A percentile compares a stretch with the other conserved stretches of the same genome.
Conservation (phyloP, 2,113 vertebrate genomes). For the Herpetotheres cachinnans region DNA sequence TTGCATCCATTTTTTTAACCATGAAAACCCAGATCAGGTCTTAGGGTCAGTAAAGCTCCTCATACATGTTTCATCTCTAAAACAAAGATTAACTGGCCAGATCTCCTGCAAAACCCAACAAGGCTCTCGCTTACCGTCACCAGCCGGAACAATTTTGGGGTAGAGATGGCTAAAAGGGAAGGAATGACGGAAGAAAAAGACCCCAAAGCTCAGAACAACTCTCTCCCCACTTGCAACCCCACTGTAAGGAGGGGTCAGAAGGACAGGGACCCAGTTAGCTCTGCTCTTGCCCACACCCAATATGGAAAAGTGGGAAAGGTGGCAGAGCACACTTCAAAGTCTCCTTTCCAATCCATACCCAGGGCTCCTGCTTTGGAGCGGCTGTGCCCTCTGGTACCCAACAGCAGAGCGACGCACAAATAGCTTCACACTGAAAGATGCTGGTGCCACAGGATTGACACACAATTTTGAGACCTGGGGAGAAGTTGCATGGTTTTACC, state of each 20-base stretch:
- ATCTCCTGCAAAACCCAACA: rapidly evolving
- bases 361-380: rapidly evolving
- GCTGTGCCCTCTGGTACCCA: background rate
- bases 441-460: background rate
- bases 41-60: background rate
- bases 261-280: background rate
- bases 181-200: background rate
- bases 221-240: background rate
- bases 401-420: rapidly evolving
- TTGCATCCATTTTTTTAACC: background rate
- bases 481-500: background rate
- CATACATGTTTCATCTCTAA: background rate
- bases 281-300: background rate
- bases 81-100: background rate
- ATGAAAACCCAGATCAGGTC: background rate
- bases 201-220: background rate
- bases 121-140: background rate
- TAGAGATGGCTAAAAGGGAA: background rate
- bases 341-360: background rate
- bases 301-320: background rate
- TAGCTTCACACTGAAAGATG: background rate
- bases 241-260: rapidly evolving
- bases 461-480: background rate
- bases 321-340: background rate
- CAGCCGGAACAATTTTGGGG: background rate